phyloP scores from a whole-genome alignment of 1,140 invertebrate species.

The Chrysopa pallens region DNA sequence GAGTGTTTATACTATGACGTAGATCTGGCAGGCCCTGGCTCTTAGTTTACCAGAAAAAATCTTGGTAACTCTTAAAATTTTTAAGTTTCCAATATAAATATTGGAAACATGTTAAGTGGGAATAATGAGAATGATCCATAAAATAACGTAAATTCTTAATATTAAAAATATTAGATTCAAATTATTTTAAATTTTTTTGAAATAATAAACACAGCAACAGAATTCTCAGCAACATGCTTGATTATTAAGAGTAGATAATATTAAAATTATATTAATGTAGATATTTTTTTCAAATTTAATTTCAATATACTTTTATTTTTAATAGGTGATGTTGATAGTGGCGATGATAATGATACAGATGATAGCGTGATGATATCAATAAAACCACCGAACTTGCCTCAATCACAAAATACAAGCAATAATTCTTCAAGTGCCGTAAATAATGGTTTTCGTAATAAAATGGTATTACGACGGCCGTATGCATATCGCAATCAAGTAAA shows the following conservation, averaged over 20 bases:
- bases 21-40: too few relatives aligned
- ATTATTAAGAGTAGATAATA: too few relatives aligned
- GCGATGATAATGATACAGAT: slow-evolving; percentile 38
- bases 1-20: too few relatives aligned
- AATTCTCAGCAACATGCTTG: too few relatives aligned
- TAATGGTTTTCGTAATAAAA: neutral
- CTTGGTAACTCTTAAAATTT: too few relatives aligned
- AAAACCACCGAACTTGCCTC: neutral
- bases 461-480: slow-evolving; percentile 13
- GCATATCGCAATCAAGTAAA: slow-evolving; percentile 5
- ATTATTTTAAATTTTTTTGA: neutral
- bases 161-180: too few relatives aligned
- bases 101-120: too few relatives aligned
- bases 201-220: too few relatives aligned
- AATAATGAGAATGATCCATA: too few relatives aligned
- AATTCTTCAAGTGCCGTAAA: slow-evolving; percentile 8
- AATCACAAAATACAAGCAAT: slow-evolving; percentile 7
- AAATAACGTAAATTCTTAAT: too few relatives aligned
- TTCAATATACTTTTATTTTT: slow-evolving; percentile 2
- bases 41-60: too few relatives aligned
- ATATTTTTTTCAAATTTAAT: slow-evolving; percentile 3
- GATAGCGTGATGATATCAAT: slow-evolving; percentile 10
- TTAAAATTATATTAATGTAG: neutral
- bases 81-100: too few relatives aligned
- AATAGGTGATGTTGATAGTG: slow-evolving; percentile 43